Evolutionary conservation across 2,797 vertebrate species (phyloP).

Genomic region (Cercopithecus diana): DNA sequence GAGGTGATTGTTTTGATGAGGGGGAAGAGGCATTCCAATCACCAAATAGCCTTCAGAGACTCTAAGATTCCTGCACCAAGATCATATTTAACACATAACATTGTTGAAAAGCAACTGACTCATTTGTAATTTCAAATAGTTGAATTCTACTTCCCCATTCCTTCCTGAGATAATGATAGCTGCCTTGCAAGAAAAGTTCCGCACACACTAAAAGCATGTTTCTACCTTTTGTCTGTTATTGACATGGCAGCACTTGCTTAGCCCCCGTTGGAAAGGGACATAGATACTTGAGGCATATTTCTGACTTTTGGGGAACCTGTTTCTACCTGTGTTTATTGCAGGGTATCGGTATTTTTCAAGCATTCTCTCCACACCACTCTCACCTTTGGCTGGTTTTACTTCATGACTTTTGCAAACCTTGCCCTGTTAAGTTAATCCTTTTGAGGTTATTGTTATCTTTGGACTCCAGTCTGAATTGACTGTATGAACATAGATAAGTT

Average conservation of each 20-base stretch:
- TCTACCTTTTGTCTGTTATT: not conserved
- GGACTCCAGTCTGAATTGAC: slow-evolving; percentile 4
- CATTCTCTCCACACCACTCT: not conserved
- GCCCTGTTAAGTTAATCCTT: slow-evolving; percentile 38
- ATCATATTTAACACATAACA: not conserved
- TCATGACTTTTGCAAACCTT: slow-evolving; percentile 23
- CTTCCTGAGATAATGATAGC: not conserved
- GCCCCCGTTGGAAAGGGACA: not conserved
- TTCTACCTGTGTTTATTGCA: not conserved
- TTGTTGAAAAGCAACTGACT: slow-evolving; percentile 40
- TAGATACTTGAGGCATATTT: slow-evolving; percentile 11
- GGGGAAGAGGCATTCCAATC: not conserved
- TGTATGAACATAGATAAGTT: not conserved
- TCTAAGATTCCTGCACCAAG: not conserved
- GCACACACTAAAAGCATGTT: not conserved
- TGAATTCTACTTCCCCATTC: not conserved
- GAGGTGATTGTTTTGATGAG: not conserved
- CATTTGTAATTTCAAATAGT: not conserved
- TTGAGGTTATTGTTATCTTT: slow-evolving; percentile 57
- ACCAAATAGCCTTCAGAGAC: not conserved
- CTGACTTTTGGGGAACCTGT: slow-evolving; percentile 12
- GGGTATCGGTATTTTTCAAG: slow-evolving; percentile 13
- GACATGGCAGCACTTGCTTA: not conserved
- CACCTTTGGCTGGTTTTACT: slow-evolving; percentile 37
- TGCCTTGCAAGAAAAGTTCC: slow-evolving; percentile 32